Conservation (phyloP, 2,113 vertebrate genomes). For the Odobenus rosmarus region DNA sequence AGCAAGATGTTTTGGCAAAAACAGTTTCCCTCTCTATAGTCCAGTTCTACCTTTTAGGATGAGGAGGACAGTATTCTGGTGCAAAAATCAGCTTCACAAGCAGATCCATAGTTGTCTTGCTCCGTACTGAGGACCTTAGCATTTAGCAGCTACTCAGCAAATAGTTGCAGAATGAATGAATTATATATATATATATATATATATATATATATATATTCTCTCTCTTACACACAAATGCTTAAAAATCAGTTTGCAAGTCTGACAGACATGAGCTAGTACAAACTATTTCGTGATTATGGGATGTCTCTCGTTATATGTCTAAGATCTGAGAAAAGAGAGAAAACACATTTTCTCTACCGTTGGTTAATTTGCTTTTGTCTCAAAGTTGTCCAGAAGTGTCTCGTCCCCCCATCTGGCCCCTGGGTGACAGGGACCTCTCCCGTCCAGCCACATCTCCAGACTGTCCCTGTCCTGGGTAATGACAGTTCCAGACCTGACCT, state of each 20-base stretch:
- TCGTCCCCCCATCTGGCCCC: too few relatives aligned
- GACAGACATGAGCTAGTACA: not conserved
- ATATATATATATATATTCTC: too few relatives aligned
- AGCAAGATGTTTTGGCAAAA: not conserved
- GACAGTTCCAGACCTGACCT: not conserved
- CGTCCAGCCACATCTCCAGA: not conserved
- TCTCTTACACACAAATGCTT: not conserved
- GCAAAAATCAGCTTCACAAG: not conserved
- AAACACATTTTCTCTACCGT: not conserved
- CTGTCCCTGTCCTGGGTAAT: not conserved
- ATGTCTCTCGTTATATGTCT: fast-evolving
- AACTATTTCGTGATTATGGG: not conserved
- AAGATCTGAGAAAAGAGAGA: not conserved
- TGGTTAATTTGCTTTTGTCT: not conserved
- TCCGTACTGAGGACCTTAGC: not conserved
- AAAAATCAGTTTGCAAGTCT: not conserved
- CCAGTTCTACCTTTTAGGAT: not conserved
- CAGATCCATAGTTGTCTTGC: too few relatives aligned
- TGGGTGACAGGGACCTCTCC: too few relatives aligned
- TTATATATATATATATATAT: too few relatives aligned
- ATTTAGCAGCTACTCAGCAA: not conserved
- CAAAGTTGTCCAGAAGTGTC: fast-evolving
- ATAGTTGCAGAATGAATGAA: not conserved
- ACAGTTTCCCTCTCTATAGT: not conserved
- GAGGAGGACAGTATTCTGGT: not conserved